These are phyloP conservation scores for Ceramica pisi DNA, from an alignment of 2,888 invertebrate species.

Conservation along the genomic window DNA sequence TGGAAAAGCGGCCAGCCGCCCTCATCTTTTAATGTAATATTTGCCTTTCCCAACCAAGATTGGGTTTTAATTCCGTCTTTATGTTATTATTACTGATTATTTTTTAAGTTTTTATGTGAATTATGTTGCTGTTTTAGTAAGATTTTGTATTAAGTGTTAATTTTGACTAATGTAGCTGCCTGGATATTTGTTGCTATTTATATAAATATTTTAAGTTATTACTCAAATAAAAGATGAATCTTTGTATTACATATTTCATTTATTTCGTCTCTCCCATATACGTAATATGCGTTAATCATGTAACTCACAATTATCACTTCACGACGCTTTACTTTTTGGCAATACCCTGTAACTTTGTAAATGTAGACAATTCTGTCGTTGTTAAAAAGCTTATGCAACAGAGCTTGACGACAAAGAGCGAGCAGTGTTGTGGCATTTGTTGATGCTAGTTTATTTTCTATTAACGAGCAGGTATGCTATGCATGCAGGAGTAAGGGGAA, in stretches of 20 bases:
- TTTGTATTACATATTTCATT: slow-evolving; percentile 43
- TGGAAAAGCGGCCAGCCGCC: no score
- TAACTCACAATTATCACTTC: slow-evolving; percentile 72
- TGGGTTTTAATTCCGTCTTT: background rate
- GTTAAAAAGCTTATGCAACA: slow-evolving; percentile 13
- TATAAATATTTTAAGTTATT: slow-evolving; percentile 5
- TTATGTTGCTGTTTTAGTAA: background rate
- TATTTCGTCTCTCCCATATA: slow-evolving; percentile 52
- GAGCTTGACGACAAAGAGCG: background rate
- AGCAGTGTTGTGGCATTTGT: slow-evolving; percentile 13
- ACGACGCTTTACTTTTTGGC: slow-evolving; percentile 62
- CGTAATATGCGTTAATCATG: slow-evolving; percentile 44
- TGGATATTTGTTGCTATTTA: slow-evolving; percentile 24
- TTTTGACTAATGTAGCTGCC: background rate
- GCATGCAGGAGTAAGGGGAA: background rate
- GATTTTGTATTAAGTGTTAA: slow-evolving; percentile 5
- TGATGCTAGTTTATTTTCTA: background rate
- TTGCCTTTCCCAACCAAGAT: background rate
- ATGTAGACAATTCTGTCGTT: slow-evolving; percentile 40
- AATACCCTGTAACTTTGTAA: slow-evolving; percentile 70
- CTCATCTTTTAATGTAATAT: background rate
- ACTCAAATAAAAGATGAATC: slow-evolving; percentile 42
- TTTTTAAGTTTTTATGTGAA: slow-evolving; percentile 9
- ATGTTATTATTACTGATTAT: slow-evolving; percentile 1
- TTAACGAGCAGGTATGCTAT: background rate